Evolutionary conservation across 64 coral and sea anemone species (phyloP).

Genomic region (Montipora capricornis): DNA sequence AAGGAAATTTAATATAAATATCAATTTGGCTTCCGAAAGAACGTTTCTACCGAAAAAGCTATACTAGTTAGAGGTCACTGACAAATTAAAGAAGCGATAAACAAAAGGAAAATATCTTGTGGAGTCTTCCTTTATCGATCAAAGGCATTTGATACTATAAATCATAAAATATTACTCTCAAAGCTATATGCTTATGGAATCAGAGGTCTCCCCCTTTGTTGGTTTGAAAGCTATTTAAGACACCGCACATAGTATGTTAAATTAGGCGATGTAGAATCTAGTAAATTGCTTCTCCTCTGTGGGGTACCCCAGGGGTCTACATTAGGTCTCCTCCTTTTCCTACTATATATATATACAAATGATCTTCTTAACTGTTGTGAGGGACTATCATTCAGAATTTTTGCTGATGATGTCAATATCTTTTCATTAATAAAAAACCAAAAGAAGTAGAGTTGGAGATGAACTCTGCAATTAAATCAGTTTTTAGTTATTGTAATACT

Average conservation of each 20-base stretch:
- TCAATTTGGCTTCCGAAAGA: too few species aligned
- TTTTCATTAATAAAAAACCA: not conserved
- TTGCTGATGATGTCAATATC: not conserved
- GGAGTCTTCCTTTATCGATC: not conserved
- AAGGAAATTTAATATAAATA: too few species aligned
- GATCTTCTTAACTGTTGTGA: too few species aligned
- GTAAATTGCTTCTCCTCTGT: too few species aligned
- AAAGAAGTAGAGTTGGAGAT: not conserved
- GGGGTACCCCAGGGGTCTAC: not conserved
- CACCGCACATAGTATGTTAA: not conserved
- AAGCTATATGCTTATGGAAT: not conserved
- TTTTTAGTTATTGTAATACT: constrained; percentile 12
- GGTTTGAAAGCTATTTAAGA: constrained; percentile 1
- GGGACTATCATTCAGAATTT: not conserved
- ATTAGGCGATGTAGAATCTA: too few species aligned
- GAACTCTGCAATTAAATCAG: not conserved
- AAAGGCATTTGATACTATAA: constrained; percentile 1
- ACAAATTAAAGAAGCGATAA: constrained; percentile 10
- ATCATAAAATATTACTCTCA: constrained; percentile 2
- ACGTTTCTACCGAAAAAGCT: too few species aligned
- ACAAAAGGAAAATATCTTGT: not conserved
- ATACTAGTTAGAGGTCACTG: not conserved
- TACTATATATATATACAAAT: too few species aligned
- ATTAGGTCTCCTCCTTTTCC: not conserved
- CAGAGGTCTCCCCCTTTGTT: not conserved